Base-by-base conservation (phyloP, 1,140 invertebrate genomes). In the Microplitis mediator region DNA sequence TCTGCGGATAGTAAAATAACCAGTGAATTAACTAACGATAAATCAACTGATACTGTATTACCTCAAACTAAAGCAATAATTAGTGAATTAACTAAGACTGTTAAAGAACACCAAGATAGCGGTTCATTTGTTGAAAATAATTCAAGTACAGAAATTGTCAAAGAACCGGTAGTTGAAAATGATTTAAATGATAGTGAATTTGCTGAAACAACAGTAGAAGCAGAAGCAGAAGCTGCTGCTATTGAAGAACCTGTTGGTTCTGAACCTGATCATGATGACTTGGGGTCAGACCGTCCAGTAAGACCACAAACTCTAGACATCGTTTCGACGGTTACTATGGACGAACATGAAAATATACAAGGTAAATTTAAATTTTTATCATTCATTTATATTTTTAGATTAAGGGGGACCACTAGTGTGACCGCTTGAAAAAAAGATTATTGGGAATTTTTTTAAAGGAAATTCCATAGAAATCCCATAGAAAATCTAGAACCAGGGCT, bases 231-330 rank as follows among this genome's bases (percentile, higher is more conserved):
- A 16, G 3, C 39, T 45, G 39, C n/a, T 50, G 14, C 0, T 16
- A 14, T 3, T 16, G 4, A 35, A 50, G 35, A 4, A 2, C 3
- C 62, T 9, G 9, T 52, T 50, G 45, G 31, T 62, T 8, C 32
- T 31, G 65, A 67, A 31, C 4, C 13, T 23, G 39, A 34, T 35
- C 9, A 2, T 14, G 79, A 81, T 32, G 82, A 82, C 11, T 11
- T 9, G 60, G 79, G 78, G 73, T 62, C 50, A 3, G 80, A 82
- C 16, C 77, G 81, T 73, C 83, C 83, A 4, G 34, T 72, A 3
- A 77, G 85, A 39, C 85, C 85, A 3, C 85, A 85, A 74, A 87
- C 85, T 31, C 77, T 86, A 11, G 80, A 87, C 65, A 85, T 86
- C 63, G 77, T 81, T 73, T 78, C 80, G 4, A 68, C 81, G 11